Evolutionary conservation across 2,888 invertebrate genomes (phyloP).

Genomic region (Tetanocera ferruginea): DNA sequence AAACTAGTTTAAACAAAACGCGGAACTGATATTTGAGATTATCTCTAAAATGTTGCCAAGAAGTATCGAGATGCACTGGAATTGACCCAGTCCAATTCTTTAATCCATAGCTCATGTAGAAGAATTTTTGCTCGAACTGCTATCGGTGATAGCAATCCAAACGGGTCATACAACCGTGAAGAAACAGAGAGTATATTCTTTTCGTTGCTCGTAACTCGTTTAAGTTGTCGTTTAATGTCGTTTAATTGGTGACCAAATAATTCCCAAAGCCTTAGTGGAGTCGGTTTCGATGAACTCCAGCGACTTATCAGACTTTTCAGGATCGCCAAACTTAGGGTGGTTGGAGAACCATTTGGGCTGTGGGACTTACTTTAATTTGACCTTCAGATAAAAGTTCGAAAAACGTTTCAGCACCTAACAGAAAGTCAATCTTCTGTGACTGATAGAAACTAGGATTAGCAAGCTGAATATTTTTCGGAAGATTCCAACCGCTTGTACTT

Average conservation of each 20-base stretch:
- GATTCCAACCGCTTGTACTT: constrained; percentile 16
- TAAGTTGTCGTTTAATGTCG: background rate
- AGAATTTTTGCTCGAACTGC: constrained; percentile 4
- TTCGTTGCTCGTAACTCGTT: constrained; percentile 3
- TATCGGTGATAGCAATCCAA: constrained; percentile 20
- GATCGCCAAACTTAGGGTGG: background rate
- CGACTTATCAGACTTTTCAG: background rate
- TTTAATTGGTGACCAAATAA: too few relatives aligned
- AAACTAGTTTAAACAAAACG: background rate
- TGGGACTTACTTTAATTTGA: constrained; percentile 20
- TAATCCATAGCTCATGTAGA: background rate
- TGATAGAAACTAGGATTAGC: constrained; percentile 24
- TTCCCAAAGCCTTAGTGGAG: too few relatives aligned
- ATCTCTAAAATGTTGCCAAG: constrained; percentile 31
- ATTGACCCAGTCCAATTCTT: constrained; percentile 38
- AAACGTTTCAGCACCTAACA: background rate
- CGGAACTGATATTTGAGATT: background rate
- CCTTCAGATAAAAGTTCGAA: background rate
- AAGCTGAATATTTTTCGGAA: constrained; percentile 26
- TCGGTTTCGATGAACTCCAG: background rate
- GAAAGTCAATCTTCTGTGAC: constrained; percentile 17
- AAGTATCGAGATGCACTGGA: constrained; percentile 36
- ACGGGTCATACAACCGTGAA: constrained; percentile 4
- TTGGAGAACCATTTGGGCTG: background rate
- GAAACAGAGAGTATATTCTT: background rate